These are phyloP conservation scores for Lycophotia porphyrea DNA, from an alignment of 2,888 invertebrate genomes.

Conservation along the genomic window DNA sequence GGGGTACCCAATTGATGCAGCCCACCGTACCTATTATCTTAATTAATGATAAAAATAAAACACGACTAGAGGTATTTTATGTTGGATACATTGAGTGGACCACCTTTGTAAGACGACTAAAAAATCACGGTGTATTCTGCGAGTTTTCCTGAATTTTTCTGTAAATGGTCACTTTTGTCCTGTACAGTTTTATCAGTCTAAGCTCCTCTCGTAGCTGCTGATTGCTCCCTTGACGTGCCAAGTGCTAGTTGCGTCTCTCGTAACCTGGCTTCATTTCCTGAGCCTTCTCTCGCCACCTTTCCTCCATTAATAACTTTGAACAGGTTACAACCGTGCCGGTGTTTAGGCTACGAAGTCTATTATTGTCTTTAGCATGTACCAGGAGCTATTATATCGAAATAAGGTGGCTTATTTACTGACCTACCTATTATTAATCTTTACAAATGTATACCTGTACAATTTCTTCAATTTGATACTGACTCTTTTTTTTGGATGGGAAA, in stretches of 20 bases:
- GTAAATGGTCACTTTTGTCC: not conserved
- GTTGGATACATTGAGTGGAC: too few relatives aligned
- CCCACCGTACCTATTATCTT: too few relatives aligned
- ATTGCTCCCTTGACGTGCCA: not conserved
- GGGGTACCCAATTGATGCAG: too few relatives aligned
- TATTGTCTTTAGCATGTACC: not conserved
- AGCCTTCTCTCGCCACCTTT: slow-evolving; percentile 10
- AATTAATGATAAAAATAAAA: too few relatives aligned
- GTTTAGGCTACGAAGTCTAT: not conserved
- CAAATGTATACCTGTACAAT: too few relatives aligned
- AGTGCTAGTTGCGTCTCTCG: slow-evolving; percentile 25
- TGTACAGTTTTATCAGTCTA: not conserved
- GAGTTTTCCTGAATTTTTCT: not conserved
- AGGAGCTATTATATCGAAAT: not conserved
- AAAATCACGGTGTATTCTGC: too few relatives aligned
- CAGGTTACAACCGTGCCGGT: not conserved
- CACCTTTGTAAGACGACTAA: too few relatives aligned
- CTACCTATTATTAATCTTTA: not conserved
- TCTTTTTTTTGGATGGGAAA: too few relatives aligned
- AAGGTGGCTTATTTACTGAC: not conserved
- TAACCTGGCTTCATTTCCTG: slow-evolving; percentile 8
- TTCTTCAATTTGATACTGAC: too few relatives aligned
- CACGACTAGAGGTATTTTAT: too few relatives aligned
- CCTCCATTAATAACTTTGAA: slow-evolving; percentile 1
- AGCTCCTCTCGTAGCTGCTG: not conserved